Conservation (phyloP, 2,113 vertebrate genomes). For the Ctenodactylus gundi region DNA sequence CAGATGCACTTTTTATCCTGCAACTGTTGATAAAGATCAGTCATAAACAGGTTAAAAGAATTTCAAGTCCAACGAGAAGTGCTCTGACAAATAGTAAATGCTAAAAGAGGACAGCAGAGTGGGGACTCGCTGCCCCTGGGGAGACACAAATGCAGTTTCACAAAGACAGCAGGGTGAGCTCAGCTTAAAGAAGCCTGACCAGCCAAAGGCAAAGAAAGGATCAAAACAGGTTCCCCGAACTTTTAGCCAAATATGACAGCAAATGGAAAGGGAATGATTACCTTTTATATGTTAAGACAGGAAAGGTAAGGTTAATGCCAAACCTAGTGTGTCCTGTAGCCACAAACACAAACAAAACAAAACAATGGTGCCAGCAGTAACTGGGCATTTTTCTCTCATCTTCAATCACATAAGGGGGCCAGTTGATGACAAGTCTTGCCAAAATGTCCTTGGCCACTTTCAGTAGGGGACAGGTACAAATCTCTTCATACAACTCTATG, state of each 20-base stretch:
- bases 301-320: background rate
- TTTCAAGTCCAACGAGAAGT: background rate
- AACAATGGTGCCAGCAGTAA: background rate
- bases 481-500: background rate
- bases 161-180: background rate
- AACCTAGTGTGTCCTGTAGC: background rate
- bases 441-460: background rate
- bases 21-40: conserved; percentile 1
- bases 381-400: background rate
- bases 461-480: background rate
- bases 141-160: background rate
- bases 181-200: background rate
- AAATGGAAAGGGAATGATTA: background rate
- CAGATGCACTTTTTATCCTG: background rate
- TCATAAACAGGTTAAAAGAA: conserved; percentile 12
- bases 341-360: background rate
- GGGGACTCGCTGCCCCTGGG: background rate
- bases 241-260: background rate
- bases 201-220: background rate
- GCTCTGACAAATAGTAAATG: background rate
- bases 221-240: background rate
- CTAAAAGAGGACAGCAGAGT: background rate
- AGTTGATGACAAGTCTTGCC: background rate
- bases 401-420: background rate
- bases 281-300: background rate